A percentile compares a stretch with the other conserved stretches of the same genome.
Conservation (phyloP, 2,113 vertebrate species). For the Scortum barcoo region DNA sequence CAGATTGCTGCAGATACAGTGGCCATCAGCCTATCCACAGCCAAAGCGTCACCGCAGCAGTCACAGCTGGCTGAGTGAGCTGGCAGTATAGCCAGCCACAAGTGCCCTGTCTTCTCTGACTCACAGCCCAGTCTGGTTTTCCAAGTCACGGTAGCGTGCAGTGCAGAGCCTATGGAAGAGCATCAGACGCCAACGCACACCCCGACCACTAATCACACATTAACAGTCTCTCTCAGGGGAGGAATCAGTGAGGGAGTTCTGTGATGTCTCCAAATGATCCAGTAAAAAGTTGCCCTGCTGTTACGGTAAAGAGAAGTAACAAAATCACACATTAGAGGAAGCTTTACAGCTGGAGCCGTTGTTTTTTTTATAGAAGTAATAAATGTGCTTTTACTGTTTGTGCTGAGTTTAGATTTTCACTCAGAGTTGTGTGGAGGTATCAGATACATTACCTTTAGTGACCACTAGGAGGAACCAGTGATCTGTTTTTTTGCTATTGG, state of each 20-base stretch:
- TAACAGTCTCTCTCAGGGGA: constrained; percentile 61
- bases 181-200: constrained; percentile 62
- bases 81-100: constrained; percentile 47
- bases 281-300: constrained; percentile 66
- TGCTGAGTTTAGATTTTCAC: constrained; percentile 23
- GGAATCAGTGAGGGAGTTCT: constrained; percentile 54
- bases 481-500: constrained; percentile 42
- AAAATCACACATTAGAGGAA: constrained; percentile 56
- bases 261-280: constrained; percentile 78
- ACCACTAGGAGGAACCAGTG: constrained; percentile 77
- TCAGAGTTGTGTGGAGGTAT: background rate
- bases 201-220: constrained; percentile 76
- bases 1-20: constrained; percentile 47
- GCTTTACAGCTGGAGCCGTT: constrained; percentile 57
- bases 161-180: constrained; percentile 41
- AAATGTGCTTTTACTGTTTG: constrained; percentile 56
- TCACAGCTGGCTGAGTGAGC: constrained; percentile 43
- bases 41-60: constrained; percentile 47
- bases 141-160: constrained; percentile 53
- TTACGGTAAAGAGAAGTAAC: constrained; percentile 61
- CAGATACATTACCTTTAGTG: constrained; percentile 18
- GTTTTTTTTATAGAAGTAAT: constrained; percentile 62
- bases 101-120: constrained; percentile 56
- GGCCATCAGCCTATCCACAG: constrained; percentile 22
- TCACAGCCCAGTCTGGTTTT: constrained; percentile 63